Percentiles rank a stretch among this genome's conserved stretches.
Evolutionary conservation across 2,797 vertebrate species (phyloP).

Genomic region (Serranus cabrilla): DNA sequence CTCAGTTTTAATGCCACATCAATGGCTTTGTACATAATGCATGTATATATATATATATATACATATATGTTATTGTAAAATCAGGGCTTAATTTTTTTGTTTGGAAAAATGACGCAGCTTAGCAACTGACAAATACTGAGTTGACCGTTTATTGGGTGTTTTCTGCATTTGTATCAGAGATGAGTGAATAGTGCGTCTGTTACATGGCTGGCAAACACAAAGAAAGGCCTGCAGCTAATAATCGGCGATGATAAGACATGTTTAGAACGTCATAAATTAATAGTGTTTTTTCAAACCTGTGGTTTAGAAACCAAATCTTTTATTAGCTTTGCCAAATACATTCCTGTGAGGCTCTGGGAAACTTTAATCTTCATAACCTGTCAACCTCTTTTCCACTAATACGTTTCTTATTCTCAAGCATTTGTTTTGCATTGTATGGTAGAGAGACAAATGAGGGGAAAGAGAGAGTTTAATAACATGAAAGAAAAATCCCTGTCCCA

Average conservation of each 20-base stretch:
- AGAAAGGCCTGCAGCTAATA: not conserved
- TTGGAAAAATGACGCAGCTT: not conserved
- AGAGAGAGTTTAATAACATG: no score
- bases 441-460: no score
- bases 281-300: no score
- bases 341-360: not conserved
- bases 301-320: not conserved
- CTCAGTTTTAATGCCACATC: no score
- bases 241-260: not conserved
- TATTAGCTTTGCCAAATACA: not conserved
- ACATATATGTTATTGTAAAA: not conserved
- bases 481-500: no score
- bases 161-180: no score
- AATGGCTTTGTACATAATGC: no score
- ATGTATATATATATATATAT: no score
- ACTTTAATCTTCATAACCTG: not conserved
- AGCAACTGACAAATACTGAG: not conserved
- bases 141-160: no score
- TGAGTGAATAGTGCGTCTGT: accelerated
- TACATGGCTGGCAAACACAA: not conserved
- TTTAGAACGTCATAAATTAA: not conserved
- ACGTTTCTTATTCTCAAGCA: not conserved
- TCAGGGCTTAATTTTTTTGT: not conserved
- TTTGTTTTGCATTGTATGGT: not conserved
- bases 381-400: not conserved